Evolutionary conservation across 2,113 vertebrate species (phyloP).

Genomic region (Microcebus jonahi): DNA sequence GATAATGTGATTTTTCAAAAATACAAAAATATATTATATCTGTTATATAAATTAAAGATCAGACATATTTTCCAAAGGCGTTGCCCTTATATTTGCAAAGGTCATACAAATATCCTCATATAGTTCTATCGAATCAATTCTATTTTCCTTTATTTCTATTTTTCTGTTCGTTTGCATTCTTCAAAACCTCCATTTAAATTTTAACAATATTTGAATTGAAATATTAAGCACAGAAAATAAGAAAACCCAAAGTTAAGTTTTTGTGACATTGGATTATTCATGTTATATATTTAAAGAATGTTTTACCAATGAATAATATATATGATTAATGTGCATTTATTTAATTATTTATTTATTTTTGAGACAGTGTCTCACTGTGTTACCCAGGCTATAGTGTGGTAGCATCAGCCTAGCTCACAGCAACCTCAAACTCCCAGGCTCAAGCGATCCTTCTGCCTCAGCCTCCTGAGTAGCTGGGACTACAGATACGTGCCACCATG

Average conservation of each 20-base stretch:
- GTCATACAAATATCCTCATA: neutral
- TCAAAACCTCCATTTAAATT: slow-evolving; percentile 36
- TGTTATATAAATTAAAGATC: slow-evolving; percentile 7
- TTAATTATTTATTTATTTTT: too few relatives aligned
- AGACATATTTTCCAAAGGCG: neutral
- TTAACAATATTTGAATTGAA: slow-evolving; percentile 32
- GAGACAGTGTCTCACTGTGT: too few relatives aligned
- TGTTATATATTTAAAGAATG: neutral
- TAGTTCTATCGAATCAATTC: neutral
- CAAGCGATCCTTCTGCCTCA: too few relatives aligned
- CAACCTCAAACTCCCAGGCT: too few relatives aligned
- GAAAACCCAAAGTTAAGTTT: slow-evolving; percentile 43
- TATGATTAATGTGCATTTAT: neutral
- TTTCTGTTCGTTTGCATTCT: neutral
- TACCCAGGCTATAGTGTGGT: too few relatives aligned
- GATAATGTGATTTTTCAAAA: slow-evolving; percentile 1
- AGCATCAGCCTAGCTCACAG: too few relatives aligned
- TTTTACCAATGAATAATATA: neutral
- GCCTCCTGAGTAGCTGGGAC: too few relatives aligned
- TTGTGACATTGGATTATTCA: neutral
- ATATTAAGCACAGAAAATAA: slow-evolving; percentile 32
- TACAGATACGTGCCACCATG: too few relatives aligned
- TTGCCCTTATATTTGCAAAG: slow-evolving; percentile 13
- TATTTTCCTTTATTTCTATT: slow-evolving; percentile 31
- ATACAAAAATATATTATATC: neutral